Evolutionary conservation across 2,888 invertebrate genomes (phyloP), one percentile per base, ranked within the genome.

Genomic region (Baronia brevicornis): DNA sequence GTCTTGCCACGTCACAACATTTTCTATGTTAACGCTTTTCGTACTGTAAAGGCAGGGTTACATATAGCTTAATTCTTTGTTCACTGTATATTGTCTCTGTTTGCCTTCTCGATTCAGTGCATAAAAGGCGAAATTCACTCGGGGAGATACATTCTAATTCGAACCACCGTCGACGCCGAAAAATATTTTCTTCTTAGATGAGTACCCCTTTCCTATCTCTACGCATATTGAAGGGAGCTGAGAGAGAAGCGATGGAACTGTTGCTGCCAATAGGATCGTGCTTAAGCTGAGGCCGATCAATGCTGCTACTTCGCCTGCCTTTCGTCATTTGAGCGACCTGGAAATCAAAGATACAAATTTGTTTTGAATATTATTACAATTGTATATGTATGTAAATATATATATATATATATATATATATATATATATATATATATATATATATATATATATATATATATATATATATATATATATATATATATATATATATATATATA

Each of bases 151-250:
- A n/a, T n/a, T n/a, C n/a, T n/a, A n/a, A n/a, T n/a, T n/a, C 12
- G 22, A 23, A 23, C 2, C 13, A 24, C 24, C 13, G 12, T 2
- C 7, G n/a, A 6, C 12, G 9, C 8, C 5, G 8, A 24, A 21
- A n/a, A 5, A 12, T 4, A 5, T 8, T 8, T 27, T 1, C 36
- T 33, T 3, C 8, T 55, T 67, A 78, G 43, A 82, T 84, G 10
- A 84, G 64, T 5, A 84, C 82, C 21, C 80, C 84, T 47, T 80
- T 82, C 27, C 84, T 65, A 10, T 70, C 74, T 12, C 67, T 57
- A 21, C 69, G 54, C 54, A 68, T 57, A 14, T 69, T 55, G 36
- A 57, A 66, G 4, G 60, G 63, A 14, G 59, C 46, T 26, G 51
- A 52, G 20, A 60, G 49, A 33, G 57, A 37, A 21, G 49, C 30